These are phyloP conservation scores for Axis porcinus DNA, from an alignment of 2,113 vertebrate genomes.

Conservation along the genomic window DNA sequence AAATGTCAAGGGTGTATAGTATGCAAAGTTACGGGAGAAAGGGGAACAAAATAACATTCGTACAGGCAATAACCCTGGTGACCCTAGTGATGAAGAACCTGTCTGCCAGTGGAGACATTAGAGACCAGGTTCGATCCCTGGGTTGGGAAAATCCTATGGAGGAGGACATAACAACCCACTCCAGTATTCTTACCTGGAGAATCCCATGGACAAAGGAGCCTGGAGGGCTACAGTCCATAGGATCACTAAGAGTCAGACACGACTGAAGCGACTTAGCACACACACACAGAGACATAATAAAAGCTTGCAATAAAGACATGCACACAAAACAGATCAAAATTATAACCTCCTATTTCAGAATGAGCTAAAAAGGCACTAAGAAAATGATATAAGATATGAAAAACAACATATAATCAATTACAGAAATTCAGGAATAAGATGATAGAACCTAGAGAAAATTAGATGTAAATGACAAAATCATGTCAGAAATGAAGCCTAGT, in stretches of 20 bases:
- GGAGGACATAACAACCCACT: background rate
- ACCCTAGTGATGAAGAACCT: background rate
- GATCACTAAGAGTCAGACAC: background rate
- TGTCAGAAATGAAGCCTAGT: background rate
- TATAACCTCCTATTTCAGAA: background rate
- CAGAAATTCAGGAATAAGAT: background rate
- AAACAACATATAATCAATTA: background rate
- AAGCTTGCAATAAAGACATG: background rate
- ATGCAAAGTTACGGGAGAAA: background rate
- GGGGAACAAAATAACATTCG: background rate
- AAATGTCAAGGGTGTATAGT: background rate
- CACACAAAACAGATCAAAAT: background rate
- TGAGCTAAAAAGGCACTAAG: background rate
- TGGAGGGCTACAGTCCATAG: background rate
- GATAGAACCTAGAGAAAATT: conserved; percentile 9
- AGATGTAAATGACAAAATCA: background rate
- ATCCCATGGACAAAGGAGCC: background rate
- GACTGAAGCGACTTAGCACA: background rate
- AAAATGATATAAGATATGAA: background rate
- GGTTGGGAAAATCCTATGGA: background rate
- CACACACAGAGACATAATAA: background rate
- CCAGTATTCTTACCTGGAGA: background rate
- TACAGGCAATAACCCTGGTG: background rate
- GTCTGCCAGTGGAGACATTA: background rate
- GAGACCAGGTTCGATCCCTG: background rate